phyloP scores from a whole-genome alignment of 2,797 vertebrate species.

The Sorex maritimensis region DNA sequence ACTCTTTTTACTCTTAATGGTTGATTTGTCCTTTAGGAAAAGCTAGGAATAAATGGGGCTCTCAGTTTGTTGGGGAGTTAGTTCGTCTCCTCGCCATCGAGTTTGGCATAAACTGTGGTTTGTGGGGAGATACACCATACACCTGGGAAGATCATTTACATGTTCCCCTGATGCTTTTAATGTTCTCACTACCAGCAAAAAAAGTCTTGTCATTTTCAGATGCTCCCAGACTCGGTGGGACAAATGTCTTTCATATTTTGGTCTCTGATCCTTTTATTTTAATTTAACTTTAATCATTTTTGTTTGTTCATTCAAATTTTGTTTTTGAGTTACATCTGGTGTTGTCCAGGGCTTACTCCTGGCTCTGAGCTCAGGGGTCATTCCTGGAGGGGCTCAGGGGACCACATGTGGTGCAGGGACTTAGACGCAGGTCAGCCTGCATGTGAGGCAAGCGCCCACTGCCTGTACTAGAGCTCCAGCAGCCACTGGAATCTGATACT shows the following conservation, averaged over 20 bases:
- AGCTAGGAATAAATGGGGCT: not conserved
- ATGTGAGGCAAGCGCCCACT: too few species aligned
- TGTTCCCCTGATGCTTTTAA: not conserved
- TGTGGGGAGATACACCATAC: too few species aligned
- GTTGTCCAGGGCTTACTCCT: too few species aligned
- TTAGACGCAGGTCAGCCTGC: too few species aligned
- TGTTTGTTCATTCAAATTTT: not conserved
- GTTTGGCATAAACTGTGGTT: too few species aligned
- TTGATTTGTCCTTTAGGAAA: conserved; percentile 15
- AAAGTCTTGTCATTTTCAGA: not conserved
- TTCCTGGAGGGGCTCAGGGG: too few species aligned
- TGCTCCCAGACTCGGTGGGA: not conserved
- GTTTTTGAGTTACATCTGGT: too few species aligned
- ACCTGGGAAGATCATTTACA: not conserved
- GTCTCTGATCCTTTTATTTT: not conserved
- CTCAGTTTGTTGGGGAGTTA: conserved; percentile 44
- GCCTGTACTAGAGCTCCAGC: too few species aligned
- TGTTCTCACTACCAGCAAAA: not conserved
- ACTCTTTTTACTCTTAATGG: not conserved
- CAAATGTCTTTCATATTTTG: not conserved
- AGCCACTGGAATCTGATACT: too few species aligned
- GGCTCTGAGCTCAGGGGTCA: too few species aligned
- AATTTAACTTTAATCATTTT: fast-evolving
- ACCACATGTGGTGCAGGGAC: too few species aligned
- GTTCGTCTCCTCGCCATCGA: not conserved